phyloP scores from a whole-genome alignment of 2,113 vertebrate species.

The Clupea harengus region DNA sequence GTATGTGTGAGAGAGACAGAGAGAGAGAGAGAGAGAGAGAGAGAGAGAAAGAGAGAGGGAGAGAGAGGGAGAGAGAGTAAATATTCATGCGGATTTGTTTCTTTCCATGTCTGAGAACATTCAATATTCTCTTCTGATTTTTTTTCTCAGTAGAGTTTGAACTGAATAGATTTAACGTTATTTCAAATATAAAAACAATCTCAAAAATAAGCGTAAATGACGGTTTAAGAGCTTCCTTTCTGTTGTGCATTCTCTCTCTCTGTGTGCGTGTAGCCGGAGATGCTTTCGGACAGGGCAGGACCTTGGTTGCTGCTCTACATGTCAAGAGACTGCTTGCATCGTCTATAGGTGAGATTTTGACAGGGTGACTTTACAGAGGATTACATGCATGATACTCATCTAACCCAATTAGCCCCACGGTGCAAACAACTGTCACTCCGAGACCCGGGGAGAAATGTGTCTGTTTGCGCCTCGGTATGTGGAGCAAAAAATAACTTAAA shows the following conservation, averaged over 20 bases:
- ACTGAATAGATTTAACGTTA: neutral
- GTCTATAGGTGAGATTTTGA: constrained; percentile 69
- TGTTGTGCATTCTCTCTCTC: neutral
- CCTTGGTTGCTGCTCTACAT: constrained; percentile 66
- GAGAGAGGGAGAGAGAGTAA: neutral
- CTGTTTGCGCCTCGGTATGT: neutral
- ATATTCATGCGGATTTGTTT: neutral
- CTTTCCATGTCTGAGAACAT: neutral
- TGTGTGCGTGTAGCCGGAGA: constrained; percentile 44
- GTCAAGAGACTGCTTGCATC: constrained; percentile 74
- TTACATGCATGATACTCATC: neutral
- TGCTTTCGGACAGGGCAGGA: constrained; percentile 68
- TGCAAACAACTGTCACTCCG: neutral
- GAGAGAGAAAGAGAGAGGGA: neutral
- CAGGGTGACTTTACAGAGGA: neutral
- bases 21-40: neutral
- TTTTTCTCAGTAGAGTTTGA: neutral
- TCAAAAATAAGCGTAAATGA: neutral
- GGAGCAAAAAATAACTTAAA: constrained; percentile 14
- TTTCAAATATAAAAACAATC: neutral
- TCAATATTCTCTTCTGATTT: neutral
- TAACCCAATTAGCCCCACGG: constrained; percentile 11
- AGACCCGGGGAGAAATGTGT: neutral
- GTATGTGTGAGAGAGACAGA: neutral
- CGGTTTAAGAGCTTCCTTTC: neutral